These are phyloP conservation scores for Synergus japonicus DNA, from an alignment of 2,888 invertebrate genomes.

Conservation along the genomic window DNA sequence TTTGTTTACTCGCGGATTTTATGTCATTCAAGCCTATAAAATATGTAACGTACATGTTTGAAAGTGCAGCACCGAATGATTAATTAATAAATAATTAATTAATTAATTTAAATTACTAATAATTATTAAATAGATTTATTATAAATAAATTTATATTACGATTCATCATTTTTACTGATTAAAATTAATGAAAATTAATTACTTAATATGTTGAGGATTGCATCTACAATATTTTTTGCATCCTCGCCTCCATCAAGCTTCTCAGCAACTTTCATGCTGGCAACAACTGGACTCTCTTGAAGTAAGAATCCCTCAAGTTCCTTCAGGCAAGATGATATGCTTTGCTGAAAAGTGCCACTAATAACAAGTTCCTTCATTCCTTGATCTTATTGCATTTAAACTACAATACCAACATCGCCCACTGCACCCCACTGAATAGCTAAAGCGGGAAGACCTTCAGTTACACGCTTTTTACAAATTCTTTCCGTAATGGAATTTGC, in stretches of 20 bases:
- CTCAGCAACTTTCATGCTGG: slow-evolving; percentile 93
- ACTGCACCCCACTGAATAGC: slow-evolving; percentile 55
- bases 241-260: slow-evolving; percentile 83
- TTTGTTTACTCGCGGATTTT: slow-evolving; percentile 84
- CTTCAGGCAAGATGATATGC: slow-evolving; percentile 88
- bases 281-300: slow-evolving; percentile 82
- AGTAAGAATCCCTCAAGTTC: slow-evolving; percentile 87
- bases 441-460: slow-evolving; percentile 50
- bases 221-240: slow-evolving; percentile 84
- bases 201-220: slow-evolving; percentile 82
- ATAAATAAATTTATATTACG: too few species aligned
- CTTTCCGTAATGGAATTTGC: slow-evolving; percentile 80
- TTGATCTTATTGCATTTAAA: slow-evolving; percentile 86
- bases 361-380: slow-evolving; percentile 81
- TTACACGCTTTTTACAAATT: slow-evolving; percentile 79
- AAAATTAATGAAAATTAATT: slow-evolving; percentile 70
- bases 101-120: too few species aligned
- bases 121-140: too few species aligned
- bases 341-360: slow-evolving; percentile 91
- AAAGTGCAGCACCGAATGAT: too few species aligned
- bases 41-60: not conserved
- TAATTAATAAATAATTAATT: too few species aligned
- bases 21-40: slow-evolving; percentile 73
- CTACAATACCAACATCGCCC: slow-evolving; percentile 84
- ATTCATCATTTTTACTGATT: slow-evolving; percentile 53